Evolutionary conservation across 2,888 invertebrate species (phyloP).

Genomic region (Apotomis turbidana): DNA sequence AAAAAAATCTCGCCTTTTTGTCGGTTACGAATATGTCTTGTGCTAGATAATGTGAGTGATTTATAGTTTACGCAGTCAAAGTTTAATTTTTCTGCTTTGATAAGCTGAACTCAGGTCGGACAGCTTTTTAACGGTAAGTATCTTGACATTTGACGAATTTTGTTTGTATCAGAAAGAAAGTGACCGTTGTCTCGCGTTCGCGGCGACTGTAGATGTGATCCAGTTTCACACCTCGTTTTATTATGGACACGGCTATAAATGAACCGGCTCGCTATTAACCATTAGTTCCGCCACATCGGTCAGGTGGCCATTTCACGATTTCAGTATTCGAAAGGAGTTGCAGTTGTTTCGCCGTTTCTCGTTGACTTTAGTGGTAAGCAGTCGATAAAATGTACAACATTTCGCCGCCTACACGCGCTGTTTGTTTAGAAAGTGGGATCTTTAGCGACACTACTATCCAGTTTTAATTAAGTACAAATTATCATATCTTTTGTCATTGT

Average conservation of each 20-base stretch:
- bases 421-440: constrained; percentile 40
- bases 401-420: constrained; percentile 37
- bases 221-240: constrained; percentile 70
- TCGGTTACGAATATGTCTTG: constrained; percentile 63
- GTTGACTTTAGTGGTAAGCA: constrained; percentile 47
- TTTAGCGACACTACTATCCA: constrained; percentile 13
- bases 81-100: constrained; percentile 59
- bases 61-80: constrained; percentile 57
- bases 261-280: constrained; percentile 67
- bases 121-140: constrained; percentile 71
- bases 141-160: constrained; percentile 71
- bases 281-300: constrained; percentile 65
- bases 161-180: constrained; percentile 79
- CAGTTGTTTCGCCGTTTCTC: constrained; percentile 62
- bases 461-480: constrained; percentile 22
- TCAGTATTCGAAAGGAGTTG: constrained; percentile 53
- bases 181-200: constrained; percentile 74
- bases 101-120: constrained; percentile 51
- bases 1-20: constrained; percentile 64
- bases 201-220: constrained; percentile 68
- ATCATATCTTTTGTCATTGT: constrained; percentile 29
- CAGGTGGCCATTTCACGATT: constrained; percentile 58
- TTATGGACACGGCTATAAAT: constrained; percentile 69
- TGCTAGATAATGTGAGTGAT: constrained; percentile 71
- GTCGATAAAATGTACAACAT: constrained; percentile 33